Conservation (phyloP, 2,797 vertebrate genomes). For the Myotis planiceps region DNA sequence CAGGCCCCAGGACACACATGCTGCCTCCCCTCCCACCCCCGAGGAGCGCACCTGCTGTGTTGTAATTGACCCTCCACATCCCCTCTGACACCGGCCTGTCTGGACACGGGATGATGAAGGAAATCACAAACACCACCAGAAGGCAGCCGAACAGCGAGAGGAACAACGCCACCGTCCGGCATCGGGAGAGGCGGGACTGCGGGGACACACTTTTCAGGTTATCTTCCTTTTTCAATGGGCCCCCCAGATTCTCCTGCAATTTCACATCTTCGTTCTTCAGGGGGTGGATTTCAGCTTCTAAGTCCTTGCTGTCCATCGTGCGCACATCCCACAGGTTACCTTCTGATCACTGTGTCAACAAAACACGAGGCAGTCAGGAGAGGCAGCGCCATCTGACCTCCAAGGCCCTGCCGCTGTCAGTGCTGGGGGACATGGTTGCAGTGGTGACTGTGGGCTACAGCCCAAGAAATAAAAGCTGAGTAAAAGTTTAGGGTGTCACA, state of each 20-base stretch:
- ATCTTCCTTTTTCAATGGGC: constrained; percentile 80
- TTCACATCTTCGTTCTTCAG: constrained; percentile 90
- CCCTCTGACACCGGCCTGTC: constrained; percentile 89
- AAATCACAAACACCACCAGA: constrained; percentile 94
- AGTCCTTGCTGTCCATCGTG: constrained; percentile 87
- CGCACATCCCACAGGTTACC: background rate
- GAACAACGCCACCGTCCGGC: constrained; percentile 93
- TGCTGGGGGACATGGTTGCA: accelerated
- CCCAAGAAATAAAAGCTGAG: background rate
- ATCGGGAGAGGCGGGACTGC: constrained; percentile 88
- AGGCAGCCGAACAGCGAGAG: constrained; percentile 93
- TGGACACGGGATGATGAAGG: constrained; percentile 96
- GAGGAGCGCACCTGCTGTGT: constrained; percentile 86
- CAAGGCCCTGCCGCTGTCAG: accelerated
- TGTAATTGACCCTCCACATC: constrained; percentile 89
- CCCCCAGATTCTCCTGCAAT: constrained; percentile 75
- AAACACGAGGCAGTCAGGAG: background rate
- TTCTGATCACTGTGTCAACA: background rate
- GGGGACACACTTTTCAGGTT: constrained; percentile 45
- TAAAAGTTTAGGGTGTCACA: no score
- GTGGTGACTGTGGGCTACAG: background rate
- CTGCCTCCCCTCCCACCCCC: accelerated
- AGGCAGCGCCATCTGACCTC: background rate
- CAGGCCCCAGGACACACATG: no score
- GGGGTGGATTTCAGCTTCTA: constrained; percentile 91